A percentile compares a stretch with the other conserved stretches of the same genome.
Conservation (phyloP, 2,888 invertebrate genomes). For the Trissolcus japonicus region DNA sequence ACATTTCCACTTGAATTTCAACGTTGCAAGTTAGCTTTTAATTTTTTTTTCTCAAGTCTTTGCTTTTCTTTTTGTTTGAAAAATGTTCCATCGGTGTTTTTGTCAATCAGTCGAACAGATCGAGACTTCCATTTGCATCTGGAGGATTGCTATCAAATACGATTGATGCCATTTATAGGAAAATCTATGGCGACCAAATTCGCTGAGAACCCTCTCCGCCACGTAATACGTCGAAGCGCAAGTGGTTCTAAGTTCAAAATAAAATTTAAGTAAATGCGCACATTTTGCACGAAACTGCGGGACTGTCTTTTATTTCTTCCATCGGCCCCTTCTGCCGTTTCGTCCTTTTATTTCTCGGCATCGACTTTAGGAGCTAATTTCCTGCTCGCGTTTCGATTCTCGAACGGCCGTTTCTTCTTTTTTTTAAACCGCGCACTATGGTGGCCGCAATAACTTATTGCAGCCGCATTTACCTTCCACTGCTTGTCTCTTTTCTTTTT, state of each 20-base stretch:
- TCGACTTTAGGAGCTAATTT: slow-evolving; percentile 72
- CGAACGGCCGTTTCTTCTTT: slow-evolving; percentile 57
- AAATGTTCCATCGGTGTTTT: background rate
- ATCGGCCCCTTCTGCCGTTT: slow-evolving; percentile 47
- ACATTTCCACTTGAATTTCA: slow-evolving; percentile 32
- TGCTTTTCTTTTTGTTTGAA: too few relatives aligned
- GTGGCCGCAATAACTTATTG: slow-evolving; percentile 67
- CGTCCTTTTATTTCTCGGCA: slow-evolving; percentile 68
- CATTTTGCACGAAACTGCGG: slow-evolving; percentile 52
- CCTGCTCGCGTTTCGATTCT: slow-evolving; percentile 74
- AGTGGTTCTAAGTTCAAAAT: slow-evolving; percentile 70
- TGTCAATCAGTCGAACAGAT: slow-evolving; percentile 65
- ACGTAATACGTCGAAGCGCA: slow-evolving; percentile 52
- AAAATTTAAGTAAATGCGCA: slow-evolving; percentile 66
- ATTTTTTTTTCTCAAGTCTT: too few relatives aligned
- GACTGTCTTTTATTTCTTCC: slow-evolving; percentile 56
- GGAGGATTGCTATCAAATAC: slow-evolving; percentile 67
- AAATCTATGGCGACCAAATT: slow-evolving; percentile 65
- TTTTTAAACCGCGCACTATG: slow-evolving; percentile 65
- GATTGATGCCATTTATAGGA: slow-evolving; percentile 64
- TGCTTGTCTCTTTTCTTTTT: slow-evolving; percentile 23
- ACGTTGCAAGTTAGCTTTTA: too few relatives aligned
- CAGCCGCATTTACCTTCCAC: slow-evolving; percentile 56
- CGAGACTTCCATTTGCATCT: slow-evolving; percentile 73
- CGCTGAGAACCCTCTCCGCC: slow-evolving; percentile 58